Evolutionary conservation across 2,888 invertebrate genomes (phyloP), one percentile per base, ranked within the genome.

Genomic region (Mactromeris polynyma): DNA sequence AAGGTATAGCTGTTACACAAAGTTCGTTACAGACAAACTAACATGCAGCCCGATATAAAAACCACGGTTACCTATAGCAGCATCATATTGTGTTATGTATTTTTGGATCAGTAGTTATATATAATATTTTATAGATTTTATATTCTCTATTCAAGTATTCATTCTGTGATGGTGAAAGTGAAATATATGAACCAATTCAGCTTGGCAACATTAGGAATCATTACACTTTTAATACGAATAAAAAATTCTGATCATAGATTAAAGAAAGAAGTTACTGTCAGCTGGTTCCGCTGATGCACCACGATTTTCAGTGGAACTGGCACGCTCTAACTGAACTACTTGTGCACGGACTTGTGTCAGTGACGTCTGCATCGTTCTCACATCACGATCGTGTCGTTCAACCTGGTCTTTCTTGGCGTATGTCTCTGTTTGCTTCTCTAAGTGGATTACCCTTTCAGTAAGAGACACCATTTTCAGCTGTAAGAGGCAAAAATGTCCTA

Each of bases 401-500:
- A 93, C 90, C n/a, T 85, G 73, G 2, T 93, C 91, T 82, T 91
- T 91, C 42, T 89, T 92, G 0, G 93, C 90, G 38, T 86, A 69
- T n/a, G 89, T 90, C 77, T 90, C 90, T 21, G 92, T 79, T 51
- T 89, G 86, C 42, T 92, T 87, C 87, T 94, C 94, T 77, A 94
- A 36, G 42, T 89, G 89, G 51, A 94, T 93, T 0, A 94, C 84
- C 73, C 92, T 85, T 77, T 94, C 94, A 4, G 93, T 93, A 73
- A 91, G 80, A 21, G 91, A 85, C 2, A 94, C 93, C 89, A 94
- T 92, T 73, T 93, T 92, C 31, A 93, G 78, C 94, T 93, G 82
- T 17, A 81, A 86, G 26, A 33, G n/a, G n/a, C n/a, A n/a, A n/a
- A n/a, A n/a, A n/a, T n/a, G n/a, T n/a, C n/a, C n/a, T n/a, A n/a